Percentiles rank a stretch among this genome's conserved stretches.
Conservation (phyloP, 2,888 invertebrate genomes). For the Monoplex corrugatus region DNA sequence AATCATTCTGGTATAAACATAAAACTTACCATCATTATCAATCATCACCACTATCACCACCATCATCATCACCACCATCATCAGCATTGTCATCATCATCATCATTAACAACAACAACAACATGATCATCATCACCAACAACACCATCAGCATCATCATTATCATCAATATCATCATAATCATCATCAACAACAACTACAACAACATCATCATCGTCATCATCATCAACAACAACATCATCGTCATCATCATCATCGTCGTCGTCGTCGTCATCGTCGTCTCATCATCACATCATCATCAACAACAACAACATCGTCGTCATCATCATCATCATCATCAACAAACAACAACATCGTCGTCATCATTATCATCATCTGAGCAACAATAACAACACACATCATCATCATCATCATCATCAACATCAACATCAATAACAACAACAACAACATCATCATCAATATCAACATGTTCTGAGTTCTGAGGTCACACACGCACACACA, state of each 20-base stretch:
- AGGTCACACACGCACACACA: no score
- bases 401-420: neutral
- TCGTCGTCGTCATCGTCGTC: neutral
- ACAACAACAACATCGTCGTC: no score
- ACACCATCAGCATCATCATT: neutral
- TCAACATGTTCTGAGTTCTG: neutral
- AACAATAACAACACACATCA: no score
- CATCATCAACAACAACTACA: neutral
- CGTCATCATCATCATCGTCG: neutral
- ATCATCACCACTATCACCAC: no score
- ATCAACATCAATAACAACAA: neutral
- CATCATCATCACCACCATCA: no score
- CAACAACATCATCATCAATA: neutral
- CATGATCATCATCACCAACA: conserved; percentile 22
- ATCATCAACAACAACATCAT: neutral
- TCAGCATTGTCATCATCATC: neutral
- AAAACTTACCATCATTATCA: no score
- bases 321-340: no score
- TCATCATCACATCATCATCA: no score
- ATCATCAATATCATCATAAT: neutral
- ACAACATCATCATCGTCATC: neutral
- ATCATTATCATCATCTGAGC: no score
- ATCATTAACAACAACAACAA: conserved; percentile 13
- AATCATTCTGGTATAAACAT: no score
- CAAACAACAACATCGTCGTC: no score